A percentile compares a stretch with the other conserved stretches of the same genome.
phyloP scores from a whole-genome alignment of 2,797 vertebrate genomes.

The Acanthornis magna region DNA sequence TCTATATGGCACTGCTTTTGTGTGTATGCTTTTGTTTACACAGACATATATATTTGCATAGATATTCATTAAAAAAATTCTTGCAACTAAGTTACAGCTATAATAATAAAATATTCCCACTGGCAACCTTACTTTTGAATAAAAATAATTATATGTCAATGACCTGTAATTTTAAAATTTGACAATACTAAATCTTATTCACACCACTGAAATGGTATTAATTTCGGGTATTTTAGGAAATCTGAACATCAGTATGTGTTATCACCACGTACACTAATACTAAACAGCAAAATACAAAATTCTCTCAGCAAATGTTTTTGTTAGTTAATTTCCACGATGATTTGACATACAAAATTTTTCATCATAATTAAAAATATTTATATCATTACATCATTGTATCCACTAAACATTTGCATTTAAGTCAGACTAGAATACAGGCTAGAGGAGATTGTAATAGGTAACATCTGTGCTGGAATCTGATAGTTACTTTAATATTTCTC shows the following conservation, averaged over 20 bases:
- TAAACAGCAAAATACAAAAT: not conserved
- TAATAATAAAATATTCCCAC: not conserved
- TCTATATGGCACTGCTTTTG: not conserved
- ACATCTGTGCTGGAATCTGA: constrained; percentile 15
- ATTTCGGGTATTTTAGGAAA: not conserved
- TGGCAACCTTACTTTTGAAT: not conserved
- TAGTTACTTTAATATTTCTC: constrained; percentile 4
- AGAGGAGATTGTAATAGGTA: not conserved
- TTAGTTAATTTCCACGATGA: not conserved
- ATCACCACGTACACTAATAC: not conserved
- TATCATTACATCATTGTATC: not conserved
- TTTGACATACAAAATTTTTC: not conserved
- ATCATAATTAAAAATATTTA: not conserved
- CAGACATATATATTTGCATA: not conserved
- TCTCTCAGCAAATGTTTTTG: not conserved
- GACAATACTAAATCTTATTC: not conserved
- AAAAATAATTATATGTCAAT: not conserved
- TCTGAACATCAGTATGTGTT: not conserved
- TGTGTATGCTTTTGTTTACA: not conserved
- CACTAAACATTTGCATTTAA: constrained; percentile 3
- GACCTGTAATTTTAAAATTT: not conserved
- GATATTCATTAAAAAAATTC: not conserved
- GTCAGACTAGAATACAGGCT: not conserved
- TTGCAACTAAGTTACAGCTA: not conserved
- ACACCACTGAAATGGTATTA: not conserved